Conservation (phyloP, 2,888 invertebrate genomes). For the Sturmia bella region DNA sequence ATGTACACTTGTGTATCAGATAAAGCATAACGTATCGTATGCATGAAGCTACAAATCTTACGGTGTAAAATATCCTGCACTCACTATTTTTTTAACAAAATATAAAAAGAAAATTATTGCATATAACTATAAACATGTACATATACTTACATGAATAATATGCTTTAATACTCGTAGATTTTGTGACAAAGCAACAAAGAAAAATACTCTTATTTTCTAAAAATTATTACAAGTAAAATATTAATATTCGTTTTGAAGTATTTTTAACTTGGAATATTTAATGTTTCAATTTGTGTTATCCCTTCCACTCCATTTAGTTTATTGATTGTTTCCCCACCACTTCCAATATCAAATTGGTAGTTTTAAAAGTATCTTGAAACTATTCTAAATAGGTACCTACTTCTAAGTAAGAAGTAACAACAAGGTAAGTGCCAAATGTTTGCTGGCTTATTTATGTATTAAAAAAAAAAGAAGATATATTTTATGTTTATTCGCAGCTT, state of each 20-base stretch:
- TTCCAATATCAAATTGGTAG: conserved; percentile 6
- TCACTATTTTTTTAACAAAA: too few relatives aligned
- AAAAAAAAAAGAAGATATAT: too few relatives aligned
- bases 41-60: too few relatives aligned
- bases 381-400: not conserved
- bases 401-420: not conserved
- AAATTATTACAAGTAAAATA: too few relatives aligned
- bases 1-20: not conserved
- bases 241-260: not conserved
- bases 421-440: not conserved
- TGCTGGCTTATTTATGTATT: too few relatives aligned
- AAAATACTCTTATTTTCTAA: not conserved
- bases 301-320: conserved; percentile 6
- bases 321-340: conserved; percentile 21
- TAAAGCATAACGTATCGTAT: too few relatives aligned
- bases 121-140: not conserved
- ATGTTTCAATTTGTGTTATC: conserved; percentile 3
- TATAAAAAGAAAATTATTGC: not conserved
- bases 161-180: too few relatives aligned
- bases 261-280: not conserved
- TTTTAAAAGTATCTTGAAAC: conserved; percentile 1
- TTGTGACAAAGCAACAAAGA: not conserved
- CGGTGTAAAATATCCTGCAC: too few relatives aligned
- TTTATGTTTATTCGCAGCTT: too few relatives aligned
- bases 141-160: not conserved